Conservation (phyloP, 2,113 vertebrate genomes). For the Gasterosteus nipponicus region DNA sequence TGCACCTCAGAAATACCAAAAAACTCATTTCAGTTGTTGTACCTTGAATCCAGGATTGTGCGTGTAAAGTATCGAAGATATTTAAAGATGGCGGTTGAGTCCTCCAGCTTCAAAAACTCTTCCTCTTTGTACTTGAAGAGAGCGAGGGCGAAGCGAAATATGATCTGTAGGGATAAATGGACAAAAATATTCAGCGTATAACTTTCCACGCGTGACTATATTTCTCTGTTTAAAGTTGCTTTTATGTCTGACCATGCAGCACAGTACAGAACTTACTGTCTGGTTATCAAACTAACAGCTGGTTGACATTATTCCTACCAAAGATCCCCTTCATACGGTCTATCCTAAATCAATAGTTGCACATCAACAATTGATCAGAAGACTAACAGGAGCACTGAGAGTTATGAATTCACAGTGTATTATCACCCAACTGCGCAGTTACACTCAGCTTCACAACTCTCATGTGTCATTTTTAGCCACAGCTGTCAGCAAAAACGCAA, state of each 20-base stretch:
- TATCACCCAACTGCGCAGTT: background rate
- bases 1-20: conserved; percentile 7
- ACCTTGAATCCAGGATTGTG: conserved; percentile 94
- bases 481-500: too few relatives aligned
- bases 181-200: conserved; percentile 10
- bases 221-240: background rate
- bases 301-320: background rate
- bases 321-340: background rate
- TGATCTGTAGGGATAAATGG: conserved; percentile 83
- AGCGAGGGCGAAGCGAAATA: conserved; percentile 94
- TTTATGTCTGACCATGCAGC: background rate
- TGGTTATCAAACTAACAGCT: background rate
- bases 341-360: background rate
- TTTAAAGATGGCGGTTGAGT: conserved; percentile 94
- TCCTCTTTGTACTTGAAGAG: conserved; percentile 98
- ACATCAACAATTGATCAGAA: conserved; percentile 3
- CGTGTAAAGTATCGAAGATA: conserved; percentile 93
- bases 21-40: conserved; percentile 11
- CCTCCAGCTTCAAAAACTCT: conserved; percentile 92
- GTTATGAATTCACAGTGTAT: background rate
- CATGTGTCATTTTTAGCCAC: background rate
- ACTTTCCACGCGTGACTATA: background rate
- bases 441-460: background rate
- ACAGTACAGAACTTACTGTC: background rate
- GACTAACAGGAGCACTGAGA: background rate